Evolutionary conservation across 2,888 invertebrate species (phyloP).

Genomic region (Trissonchulus latispiculum): DNA sequence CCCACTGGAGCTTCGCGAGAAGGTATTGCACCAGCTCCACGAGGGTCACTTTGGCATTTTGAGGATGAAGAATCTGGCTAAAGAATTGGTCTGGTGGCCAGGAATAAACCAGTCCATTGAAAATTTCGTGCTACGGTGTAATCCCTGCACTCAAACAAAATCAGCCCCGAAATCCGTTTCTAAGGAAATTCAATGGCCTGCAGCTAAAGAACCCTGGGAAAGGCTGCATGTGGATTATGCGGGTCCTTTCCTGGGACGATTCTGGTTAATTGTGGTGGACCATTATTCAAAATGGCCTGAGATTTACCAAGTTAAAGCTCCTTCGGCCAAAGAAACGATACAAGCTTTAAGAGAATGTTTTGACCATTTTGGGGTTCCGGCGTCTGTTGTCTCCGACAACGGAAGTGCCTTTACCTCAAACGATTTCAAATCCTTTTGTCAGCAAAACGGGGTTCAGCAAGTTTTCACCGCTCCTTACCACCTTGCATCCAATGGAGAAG

Average conservation of each 20-base stretch:
- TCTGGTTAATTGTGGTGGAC: constrained; percentile 44
- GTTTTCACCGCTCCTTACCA: too few species aligned
- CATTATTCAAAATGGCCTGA: constrained; percentile 47
- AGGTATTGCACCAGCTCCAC: constrained; percentile 33
- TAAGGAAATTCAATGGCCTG: constrained; percentile 34
- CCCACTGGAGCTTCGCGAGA: constrained; percentile 28
- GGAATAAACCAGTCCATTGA: constrained; percentile 30
- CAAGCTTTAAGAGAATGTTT: too few species aligned
- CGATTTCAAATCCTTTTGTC: too few species aligned
- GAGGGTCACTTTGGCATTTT: constrained; percentile 35
- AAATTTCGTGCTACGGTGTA: constrained; percentile 27
- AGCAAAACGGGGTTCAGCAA: too few species aligned
- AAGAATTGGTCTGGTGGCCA: constrained; percentile 37
- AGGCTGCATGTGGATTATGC: constrained; percentile 47
- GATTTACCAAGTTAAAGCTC: constrained; percentile 29
- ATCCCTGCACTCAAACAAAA: constrained; percentile 27
- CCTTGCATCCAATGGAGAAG: too few species aligned
- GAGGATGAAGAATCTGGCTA: constrained; percentile 35
- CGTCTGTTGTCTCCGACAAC: too few species aligned
- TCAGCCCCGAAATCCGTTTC: constrained; percentile 28
- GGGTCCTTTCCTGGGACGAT: constrained; percentile 39
- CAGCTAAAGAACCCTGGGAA: constrained; percentile 38
- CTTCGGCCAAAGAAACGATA: constrained; percentile 28
- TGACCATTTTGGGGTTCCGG: too few species aligned
- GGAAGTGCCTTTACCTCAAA: too few species aligned